phyloP scores from a whole-genome alignment of 2,797 vertebrate genomes.

The Halcyon badia region DNA sequence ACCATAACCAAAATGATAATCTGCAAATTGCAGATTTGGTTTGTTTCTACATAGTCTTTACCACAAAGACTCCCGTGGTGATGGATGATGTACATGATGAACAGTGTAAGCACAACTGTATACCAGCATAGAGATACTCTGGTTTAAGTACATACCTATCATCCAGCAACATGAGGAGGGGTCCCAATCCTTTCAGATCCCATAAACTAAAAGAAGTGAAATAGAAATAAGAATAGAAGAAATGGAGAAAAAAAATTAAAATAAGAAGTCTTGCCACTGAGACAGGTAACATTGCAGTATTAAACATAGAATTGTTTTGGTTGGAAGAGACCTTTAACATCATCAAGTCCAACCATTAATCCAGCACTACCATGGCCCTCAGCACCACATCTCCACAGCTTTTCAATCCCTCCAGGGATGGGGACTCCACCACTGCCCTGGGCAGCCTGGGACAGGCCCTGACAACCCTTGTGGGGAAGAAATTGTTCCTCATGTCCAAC shows the following conservation, averaged over 20 bases:
- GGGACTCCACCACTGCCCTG: no score
- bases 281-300: neutral
- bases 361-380: no score
- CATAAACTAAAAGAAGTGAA: no score
- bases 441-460: no score
- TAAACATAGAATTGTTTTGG: neutral
- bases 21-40: neutral
- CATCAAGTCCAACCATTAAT: neutral
- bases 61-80: neutral
- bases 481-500: no score
- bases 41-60: neutral
- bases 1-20: neutral
- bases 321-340: neutral
- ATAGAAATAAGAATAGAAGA: neutral
- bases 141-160: accelerated
- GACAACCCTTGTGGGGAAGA: no score
- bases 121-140: neutral
- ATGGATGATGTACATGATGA: neutral
- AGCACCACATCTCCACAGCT: no score
- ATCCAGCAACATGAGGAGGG: neutral
- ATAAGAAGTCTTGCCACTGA: neutral
- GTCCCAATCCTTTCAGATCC: neutral
- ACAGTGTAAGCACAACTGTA: no score
- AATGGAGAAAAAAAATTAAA: neutral
- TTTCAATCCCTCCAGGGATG: no score